Base-by-base conservation (phyloP, 2,888 invertebrate genomes). In the Euzetes globulus region DNA sequence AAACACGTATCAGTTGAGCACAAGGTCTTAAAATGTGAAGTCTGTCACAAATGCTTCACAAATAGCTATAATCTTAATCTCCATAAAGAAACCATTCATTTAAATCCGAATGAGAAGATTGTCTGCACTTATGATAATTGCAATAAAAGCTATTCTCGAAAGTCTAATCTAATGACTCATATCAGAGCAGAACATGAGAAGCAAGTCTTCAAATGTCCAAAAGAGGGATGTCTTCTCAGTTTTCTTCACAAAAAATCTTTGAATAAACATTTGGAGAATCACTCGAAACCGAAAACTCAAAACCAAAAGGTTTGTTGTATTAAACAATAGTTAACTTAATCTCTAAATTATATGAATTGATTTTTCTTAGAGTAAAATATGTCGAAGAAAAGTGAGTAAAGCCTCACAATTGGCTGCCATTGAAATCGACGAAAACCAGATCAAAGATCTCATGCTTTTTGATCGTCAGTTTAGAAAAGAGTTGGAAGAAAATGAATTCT, bases 1-100 rank as follows among this genome's bases (percentile, higher is more conserved):
- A 74, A 60, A 60, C 74, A 74, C 45, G 29, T 74, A 7, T 52
- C 74, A 7, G 19, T 15, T 19, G 41, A 37, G 6, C 74, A 74
- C 29, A 71, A 74, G 19, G 22, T 13, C 22, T 11, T 52, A 1
- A 37, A 71, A 17, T 74, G 74, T 25, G 19, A 71, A 45, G 9
- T 45, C 17, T 74, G 74, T 45, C 25, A 71, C 22, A 71, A 71
- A 74, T 27, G 11, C 15, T 71, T 74, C 25, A 58, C 29, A 1
- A 27, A n/a, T n/a, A 17, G 17, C 4, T 74, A 17, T 45, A 45
- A 45, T 41, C 33, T 74, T 17, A 27, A 55, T 27, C 27, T 33
- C 9, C 74, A 74, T 15, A 27, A 37, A 47, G 15, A 71, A 11
- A 50, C 60, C 37, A 71, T 45, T 68, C 68, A 68, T 68, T 68